Base-by-base conservation (phyloP, 2,888 invertebrate species). In the Aspidiotus destructor region DNA sequence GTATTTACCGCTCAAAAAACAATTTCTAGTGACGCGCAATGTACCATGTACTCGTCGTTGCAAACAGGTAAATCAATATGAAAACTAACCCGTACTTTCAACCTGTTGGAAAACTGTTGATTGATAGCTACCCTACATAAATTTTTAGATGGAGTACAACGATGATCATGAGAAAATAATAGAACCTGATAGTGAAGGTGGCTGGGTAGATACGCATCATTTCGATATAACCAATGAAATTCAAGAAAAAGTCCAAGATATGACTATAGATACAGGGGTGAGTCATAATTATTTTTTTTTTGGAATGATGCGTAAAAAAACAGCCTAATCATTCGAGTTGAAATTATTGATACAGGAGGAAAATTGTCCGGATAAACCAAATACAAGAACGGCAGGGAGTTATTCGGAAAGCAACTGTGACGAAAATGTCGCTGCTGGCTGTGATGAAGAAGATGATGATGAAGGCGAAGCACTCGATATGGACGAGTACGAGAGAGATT, bases 181-280 rank as follows among this genome's bases (percentile, higher is more conserved):
- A 73, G 95, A 94, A 77, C 86, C 86, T 73, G 86, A 87, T 75
- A 86, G 85, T 41, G 88, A 88, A 73, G 94, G 94, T 62, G 97
- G 97, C 41, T 99, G 98, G 98, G 95, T 98, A 1, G 97, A 98
- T 77, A 98, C 98, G 13, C 97, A 98, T 79, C 95, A 96, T 79
- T 92, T 86, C 75, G 86, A 83, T 71, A 76, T 82, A 10, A 79
- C 83, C 60, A 82, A 84, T 54, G 82, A 84, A 55, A 73, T 88
- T 40, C 89, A 89, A 72, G 90, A 91, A 72, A 89, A 88, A 80
- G 77, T 79, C 60, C 83, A 88, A 72, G 95, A 95, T 76, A 90
- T 96, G 90, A 89, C 88, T 0, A 77, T 95, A 71, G 92, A 92
- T 71, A 86, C 86, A 16, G 64, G 71, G 53, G 70, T 70, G 60